Conservation (phyloP, 2,888 invertebrate species). For the Andricus curvator region DNA sequence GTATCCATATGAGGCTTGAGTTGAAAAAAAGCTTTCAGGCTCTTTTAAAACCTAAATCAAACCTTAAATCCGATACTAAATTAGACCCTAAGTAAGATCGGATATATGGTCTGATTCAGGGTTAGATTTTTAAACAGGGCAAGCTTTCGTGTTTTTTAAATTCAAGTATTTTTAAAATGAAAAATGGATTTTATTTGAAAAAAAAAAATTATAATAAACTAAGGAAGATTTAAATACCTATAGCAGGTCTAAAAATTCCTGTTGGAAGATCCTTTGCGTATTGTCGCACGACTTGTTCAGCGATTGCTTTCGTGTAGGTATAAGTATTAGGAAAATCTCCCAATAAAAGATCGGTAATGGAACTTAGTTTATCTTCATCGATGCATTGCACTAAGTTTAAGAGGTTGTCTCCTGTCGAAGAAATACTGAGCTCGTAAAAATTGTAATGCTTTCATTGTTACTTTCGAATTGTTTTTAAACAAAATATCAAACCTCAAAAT, state of each 20-base stretch:
- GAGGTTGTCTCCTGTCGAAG: conserved; percentile 70
- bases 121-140: too few species aligned
- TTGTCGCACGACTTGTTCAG: conserved; percentile 82
- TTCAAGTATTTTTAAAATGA: background rate
- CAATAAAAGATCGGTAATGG: conserved; percentile 70
- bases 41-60: background rate
- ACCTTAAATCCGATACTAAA: too few species aligned
- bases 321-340: conserved; percentile 85
- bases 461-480: background rate
- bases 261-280: conserved; percentile 82
- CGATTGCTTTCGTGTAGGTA: conserved; percentile 86
- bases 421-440: conserved; percentile 22
- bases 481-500: background rate
- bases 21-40: background rate
- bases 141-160: background rate
- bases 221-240: conserved; percentile 77
- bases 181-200: background rate
- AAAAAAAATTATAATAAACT: background rate
- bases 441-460: background rate
- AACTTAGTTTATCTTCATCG: conserved; percentile 74
- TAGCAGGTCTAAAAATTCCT: conserved; percentile 85
- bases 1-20: background rate
- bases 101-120: too few species aligned
- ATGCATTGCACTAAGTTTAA: conserved; percentile 71
- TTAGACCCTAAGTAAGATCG: too few species aligned